A percentile compares a stretch with the other conserved stretches of the same genome.
These are phyloP conservation scores for Aspidiotus rigidus DNA, from an alignment of 2,888 invertebrate species.

Conservation along the genomic window DNA sequence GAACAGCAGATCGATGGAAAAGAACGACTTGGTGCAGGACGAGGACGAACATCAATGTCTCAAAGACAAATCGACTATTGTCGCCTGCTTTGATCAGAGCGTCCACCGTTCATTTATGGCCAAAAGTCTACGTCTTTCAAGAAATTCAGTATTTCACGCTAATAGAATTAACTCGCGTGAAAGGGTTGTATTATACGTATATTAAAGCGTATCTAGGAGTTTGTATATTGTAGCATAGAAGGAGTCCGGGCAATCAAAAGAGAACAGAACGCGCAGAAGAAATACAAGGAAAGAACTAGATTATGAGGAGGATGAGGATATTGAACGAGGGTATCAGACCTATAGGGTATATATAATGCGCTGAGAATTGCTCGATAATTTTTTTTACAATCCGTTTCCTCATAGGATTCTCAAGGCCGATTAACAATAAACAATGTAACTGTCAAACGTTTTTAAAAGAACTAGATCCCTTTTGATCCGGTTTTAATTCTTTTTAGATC, in stretches of 20 bases:
- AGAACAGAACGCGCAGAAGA: not conserved
- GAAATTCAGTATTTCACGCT: no score
- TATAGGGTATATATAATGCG: not conserved
- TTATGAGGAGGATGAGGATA: not conserved
- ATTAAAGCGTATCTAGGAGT: no score
- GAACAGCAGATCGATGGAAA: no score
- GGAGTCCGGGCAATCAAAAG: not conserved
- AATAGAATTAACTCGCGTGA: no score
- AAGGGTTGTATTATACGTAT: no score
- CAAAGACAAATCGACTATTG: no score
- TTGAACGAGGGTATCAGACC: not conserved
- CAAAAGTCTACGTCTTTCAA: no score
- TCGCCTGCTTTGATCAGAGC: no score
- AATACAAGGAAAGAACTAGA: not conserved
- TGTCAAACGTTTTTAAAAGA: conserved; percentile 28
- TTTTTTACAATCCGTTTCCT: not conserved
- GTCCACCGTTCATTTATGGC: no score
- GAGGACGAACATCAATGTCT: no score
- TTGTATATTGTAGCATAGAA: not conserved
- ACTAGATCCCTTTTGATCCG: not conserved
- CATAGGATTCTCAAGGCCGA: conserved; percentile 27
- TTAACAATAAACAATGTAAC: conserved; percentile 35
- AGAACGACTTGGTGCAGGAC: no score
- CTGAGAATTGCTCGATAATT: conserved; percentile 1
- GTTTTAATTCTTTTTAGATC: not conserved